Evolutionary conservation across 2,113 vertebrate genomes (phyloP).

Genomic region (Barnardius zonarius): DNA sequence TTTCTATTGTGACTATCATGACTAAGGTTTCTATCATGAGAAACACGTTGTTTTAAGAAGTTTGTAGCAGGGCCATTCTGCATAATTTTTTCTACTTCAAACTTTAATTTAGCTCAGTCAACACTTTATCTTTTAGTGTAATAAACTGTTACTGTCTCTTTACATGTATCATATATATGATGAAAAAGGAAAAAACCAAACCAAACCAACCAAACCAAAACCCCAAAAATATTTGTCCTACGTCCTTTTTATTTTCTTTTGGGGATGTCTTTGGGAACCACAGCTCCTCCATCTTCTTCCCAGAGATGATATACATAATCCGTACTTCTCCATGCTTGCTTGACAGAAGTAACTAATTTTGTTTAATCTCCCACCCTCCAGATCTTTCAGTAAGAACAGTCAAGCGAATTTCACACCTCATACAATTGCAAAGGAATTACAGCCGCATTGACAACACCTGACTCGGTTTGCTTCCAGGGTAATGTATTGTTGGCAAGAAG

Average conservation of each 20-base stretch:
- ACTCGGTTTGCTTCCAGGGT: slow-evolving; percentile 6
- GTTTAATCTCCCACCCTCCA: slow-evolving; percentile 23
- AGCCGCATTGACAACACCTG: slow-evolving; percentile 36
- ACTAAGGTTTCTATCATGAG: neutral
- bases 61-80: neutral
- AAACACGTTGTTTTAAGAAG: neutral
- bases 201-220: neutral
- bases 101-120: neutral
- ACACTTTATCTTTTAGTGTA: neutral
- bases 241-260: neutral
- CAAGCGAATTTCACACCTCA: slow-evolving; percentile 54
- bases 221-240: neutral
- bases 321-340: neutral
- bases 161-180: neutral
- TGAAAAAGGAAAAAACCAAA: neutral
- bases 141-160: neutral
- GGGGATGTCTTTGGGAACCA: neutral
- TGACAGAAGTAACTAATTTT: slow-evolving; percentile 21
- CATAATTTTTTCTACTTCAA: neutral
- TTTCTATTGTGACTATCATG: neutral
- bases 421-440: slow-evolving; percentile 17
- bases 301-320: neutral
- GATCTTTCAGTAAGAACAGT: slow-evolving; percentile 28
- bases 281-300: neutral
- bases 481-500: slow-evolving; percentile 8